phyloP scores from a whole-genome alignment of 2,797 vertebrate species.

The Esox lucius region DNA sequence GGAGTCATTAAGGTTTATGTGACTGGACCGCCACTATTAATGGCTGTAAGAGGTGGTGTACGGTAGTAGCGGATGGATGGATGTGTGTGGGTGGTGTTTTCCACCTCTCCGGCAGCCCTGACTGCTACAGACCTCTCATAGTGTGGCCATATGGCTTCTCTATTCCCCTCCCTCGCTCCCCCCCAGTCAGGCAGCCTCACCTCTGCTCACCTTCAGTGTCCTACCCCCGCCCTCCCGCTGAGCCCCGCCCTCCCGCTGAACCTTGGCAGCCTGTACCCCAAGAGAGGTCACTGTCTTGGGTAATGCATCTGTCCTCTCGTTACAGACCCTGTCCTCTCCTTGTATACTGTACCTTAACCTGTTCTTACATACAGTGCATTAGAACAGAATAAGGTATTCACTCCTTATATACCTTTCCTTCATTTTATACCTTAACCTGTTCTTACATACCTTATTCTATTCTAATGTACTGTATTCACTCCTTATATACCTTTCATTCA shows the following conservation, averaged over 20 bases:
- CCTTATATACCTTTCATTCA: no score
- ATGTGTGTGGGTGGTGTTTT: not conserved
- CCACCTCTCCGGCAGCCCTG: not conserved
- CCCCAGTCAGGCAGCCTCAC: not conserved
- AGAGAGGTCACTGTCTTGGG: constrained; percentile 8
- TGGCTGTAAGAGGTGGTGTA: not conserved
- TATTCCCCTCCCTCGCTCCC: not conserved
- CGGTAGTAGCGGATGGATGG: not conserved
- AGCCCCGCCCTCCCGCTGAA: not conserved
- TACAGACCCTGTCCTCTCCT: not conserved
- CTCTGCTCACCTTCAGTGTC: constrained; percentile 15
- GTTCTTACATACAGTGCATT: no score
- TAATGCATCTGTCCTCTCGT: not conserved
- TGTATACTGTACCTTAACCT: no score
- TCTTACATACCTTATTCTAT: no score
- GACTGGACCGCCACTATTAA: not conserved
- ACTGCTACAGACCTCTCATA: constrained; percentile 2
- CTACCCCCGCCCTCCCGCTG: not conserved
- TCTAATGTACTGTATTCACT: no score
- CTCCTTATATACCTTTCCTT: no score
- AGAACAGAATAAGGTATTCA: no score
- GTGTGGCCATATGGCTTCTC: constrained; percentile 18
- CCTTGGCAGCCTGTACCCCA: constrained; percentile 1
- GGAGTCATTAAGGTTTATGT: not conserved
- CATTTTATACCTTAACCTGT: no score